Evolutionary conservation across 1,140 invertebrate genomes (phyloP).

Genomic region (Pachyrhynchus sulphureomaculatus): DNA sequence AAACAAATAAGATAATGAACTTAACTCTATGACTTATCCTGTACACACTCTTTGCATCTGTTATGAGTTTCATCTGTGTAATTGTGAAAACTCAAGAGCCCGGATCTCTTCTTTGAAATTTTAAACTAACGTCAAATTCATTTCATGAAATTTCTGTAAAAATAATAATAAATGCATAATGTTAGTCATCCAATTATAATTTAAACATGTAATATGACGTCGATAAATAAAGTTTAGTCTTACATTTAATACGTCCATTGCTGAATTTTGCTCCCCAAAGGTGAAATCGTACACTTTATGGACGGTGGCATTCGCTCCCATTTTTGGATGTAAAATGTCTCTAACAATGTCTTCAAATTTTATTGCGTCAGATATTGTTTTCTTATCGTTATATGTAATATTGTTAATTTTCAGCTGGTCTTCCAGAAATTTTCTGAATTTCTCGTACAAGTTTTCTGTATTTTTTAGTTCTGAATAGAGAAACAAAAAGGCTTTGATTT

Average conservation of each 20-base stretch:
- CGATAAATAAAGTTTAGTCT: too few species aligned
- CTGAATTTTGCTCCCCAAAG: conserved; percentile 59
- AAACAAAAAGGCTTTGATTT: conserved; percentile 17
- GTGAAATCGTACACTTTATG: conserved; percentile 57
- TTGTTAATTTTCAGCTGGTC: neutral
- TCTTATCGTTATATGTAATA: neutral
- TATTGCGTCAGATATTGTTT: neutral
- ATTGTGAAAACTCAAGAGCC: too few species aligned
- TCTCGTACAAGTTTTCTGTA: conserved; percentile 13
- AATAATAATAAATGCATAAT: too few species aligned
- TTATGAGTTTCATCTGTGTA: too few species aligned
- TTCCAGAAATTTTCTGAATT: conserved; percentile 8
- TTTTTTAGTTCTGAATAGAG: conserved; percentile 21
- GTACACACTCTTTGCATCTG: too few species aligned
- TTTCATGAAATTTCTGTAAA: too few species aligned
- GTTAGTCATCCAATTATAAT: too few species aligned
- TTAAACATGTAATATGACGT: too few species aligned
- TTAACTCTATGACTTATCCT: too few species aligned
- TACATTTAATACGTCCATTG: conserved; percentile 63
- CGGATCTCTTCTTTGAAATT: too few species aligned
- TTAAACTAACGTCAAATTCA: too few species aligned
- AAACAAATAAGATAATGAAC: too few species aligned
- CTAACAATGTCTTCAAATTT: conserved; percentile 9
- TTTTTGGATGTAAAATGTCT: conserved; percentile 33
- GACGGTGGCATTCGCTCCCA: conserved; percentile 55